These are phyloP conservation scores for Drosophila limbata DNA, from an alignment of 2,888 invertebrate species.

Conservation along the genomic window DNA sequence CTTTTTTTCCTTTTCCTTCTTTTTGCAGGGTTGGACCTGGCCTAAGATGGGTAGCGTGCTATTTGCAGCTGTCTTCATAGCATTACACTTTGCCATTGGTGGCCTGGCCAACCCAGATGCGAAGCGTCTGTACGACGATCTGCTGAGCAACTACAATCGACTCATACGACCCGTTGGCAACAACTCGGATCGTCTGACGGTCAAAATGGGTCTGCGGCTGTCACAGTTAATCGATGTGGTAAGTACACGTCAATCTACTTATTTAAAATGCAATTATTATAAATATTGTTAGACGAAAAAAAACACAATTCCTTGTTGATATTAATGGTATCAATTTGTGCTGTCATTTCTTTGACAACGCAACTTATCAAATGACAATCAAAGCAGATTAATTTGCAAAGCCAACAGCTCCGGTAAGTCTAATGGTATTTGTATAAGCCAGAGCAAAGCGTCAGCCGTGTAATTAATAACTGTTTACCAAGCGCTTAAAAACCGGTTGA, in stretches of 20 bases:
- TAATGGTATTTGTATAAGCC: slow-evolving; percentile 61
- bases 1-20: not conserved
- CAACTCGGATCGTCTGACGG: slow-evolving; percentile 96
- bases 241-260: slow-evolving; percentile 86
- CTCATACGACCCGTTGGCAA: slow-evolving; percentile 97
- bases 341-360: slow-evolving; percentile 62
- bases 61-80: slow-evolving; percentile 90
- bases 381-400: slow-evolving; percentile 72
- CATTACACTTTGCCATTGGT: slow-evolving; percentile 91
- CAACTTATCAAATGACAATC: slow-evolving; percentile 69
- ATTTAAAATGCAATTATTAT: slow-evolving; percentile 7
- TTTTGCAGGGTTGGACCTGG: slow-evolving; percentile 92
- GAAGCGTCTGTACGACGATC: slow-evolving; percentile 97
- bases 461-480: slow-evolving; percentile 78
- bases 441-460: slow-evolving; percentile 42
- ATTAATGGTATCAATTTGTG: slow-evolving; percentile 38
- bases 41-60: slow-evolving; percentile 93
- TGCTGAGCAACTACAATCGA: slow-evolving; percentile 97
- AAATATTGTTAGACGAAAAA: slow-evolving; percentile 4
- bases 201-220: slow-evolving; percentile 96
- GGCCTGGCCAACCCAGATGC: slow-evolving; percentile 96
- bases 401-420: slow-evolving; percentile 50
- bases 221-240: slow-evolving; percentile 97
- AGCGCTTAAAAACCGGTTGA: slow-evolving; percentile 64
- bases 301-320: slow-evolving; percentile 31